Conservation (phyloP, 2,797 vertebrate species). For the Buphagus erythrorhynchus region DNA sequence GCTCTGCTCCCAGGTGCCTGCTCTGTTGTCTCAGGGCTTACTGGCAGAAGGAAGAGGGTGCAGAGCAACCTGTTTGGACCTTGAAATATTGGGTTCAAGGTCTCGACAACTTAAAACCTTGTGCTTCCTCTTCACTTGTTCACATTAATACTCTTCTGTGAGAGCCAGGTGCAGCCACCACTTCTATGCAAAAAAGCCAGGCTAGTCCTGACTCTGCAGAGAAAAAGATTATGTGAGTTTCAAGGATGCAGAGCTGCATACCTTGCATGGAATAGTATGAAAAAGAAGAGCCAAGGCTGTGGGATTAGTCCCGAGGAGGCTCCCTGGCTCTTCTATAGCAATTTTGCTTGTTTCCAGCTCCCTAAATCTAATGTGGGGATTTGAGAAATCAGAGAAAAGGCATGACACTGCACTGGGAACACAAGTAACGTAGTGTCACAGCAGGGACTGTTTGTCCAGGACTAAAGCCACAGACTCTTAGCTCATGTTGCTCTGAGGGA, state of each 20-base stretch:
- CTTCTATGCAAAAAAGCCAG: background rate
- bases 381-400: background rate
- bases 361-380: background rate
- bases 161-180: background rate
- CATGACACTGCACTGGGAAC: background rate
- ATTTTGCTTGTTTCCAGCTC: background rate
- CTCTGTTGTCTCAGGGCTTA: background rate
- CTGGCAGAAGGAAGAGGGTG: background rate
- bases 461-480: background rate
- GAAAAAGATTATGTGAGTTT: background rate
- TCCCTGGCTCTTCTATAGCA: background rate
- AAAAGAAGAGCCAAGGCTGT: background rate
- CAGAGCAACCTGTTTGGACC: background rate
- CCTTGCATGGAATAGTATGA: accelerated
- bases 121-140: background rate
- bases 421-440: background rate
- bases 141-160: background rate
- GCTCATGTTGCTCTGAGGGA: background rate
- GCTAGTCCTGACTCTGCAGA: background rate
- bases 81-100: background rate
- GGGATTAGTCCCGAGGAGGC: background rate
- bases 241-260: background rate
- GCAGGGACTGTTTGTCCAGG: background rate
- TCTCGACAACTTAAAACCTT: background rate
- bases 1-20: background rate